Percentiles rank a stretch among this genome's conserved stretches.
These are phyloP conservation scores for Apoda limacodes DNA, from an alignment of 2,888 invertebrate genomes.

Conservation along the genomic window DNA sequence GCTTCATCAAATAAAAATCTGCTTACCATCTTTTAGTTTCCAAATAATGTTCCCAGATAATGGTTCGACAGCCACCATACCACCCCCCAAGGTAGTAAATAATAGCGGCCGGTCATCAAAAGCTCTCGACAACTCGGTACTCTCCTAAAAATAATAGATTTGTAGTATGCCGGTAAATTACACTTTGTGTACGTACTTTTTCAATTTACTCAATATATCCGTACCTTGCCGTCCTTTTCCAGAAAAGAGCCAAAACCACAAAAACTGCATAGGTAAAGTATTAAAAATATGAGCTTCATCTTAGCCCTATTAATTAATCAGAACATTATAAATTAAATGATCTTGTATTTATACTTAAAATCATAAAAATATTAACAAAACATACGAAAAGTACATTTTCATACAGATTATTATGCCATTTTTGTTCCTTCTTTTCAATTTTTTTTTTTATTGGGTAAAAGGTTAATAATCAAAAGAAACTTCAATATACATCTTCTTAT, in stretches of 20 bases:
- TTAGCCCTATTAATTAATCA: too few relatives aligned
- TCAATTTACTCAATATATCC: conserved; percentile 24
- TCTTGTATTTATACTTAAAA: too few relatives aligned
- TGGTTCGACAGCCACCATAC: conserved; percentile 90
- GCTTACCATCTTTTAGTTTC: conserved; percentile 89
- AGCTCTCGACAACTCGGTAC: conserved; percentile 75
- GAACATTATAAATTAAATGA: too few relatives aligned
- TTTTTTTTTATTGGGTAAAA: too few relatives aligned
- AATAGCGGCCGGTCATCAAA: conserved; percentile 80
- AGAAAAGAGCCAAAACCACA: conserved; percentile 38
- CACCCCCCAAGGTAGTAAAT: conserved; percentile 94
- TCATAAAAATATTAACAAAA: too few relatives aligned
- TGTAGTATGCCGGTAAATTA: conserved; percentile 15
- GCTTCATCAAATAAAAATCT: too few relatives aligned
- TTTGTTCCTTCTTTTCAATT: too few relatives aligned
- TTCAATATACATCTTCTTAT: too few relatives aligned
- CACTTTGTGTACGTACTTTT: conserved; percentile 19
- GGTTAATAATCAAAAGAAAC: too few relatives aligned
- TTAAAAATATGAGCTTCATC: conserved; percentile 39
- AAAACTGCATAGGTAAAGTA: too few relatives aligned
- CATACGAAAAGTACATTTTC: too few relatives aligned
- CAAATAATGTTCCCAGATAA: conserved; percentile 87
- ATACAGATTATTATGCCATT: too few relatives aligned
- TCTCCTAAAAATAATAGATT: conserved; percentile 48
- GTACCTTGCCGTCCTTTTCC: conserved; percentile 48